Base-by-base conservation (phyloP, 2,797 vertebrate genomes). In the Schizothorax lantsangensis region DNA sequence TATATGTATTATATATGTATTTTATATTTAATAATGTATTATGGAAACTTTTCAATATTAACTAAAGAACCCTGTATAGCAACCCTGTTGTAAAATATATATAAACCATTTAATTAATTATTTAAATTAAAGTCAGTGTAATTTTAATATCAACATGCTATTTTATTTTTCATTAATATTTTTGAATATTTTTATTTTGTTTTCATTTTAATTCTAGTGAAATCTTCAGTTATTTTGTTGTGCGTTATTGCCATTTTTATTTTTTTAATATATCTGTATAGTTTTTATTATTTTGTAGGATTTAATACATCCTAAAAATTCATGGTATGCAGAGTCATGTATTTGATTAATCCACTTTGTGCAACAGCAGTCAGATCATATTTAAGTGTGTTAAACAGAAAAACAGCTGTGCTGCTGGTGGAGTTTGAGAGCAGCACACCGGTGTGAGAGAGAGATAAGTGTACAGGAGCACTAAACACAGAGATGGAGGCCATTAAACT, bases 401-500 rank as follows among this genome's bases (percentile, higher is more conserved):
- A 71, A 52, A 15, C 33, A 30, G 66, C 64, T 1, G 11, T 36
- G 12, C 11, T 12, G 7, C 0, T 81, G 79, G 80, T 69, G 43
- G 23, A 80, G 30, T 52, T 17, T 17, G 47, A 49, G 15, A 19
- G 45, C 19, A 54, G 33, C 26, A 64, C 40, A 80, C 59, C 19
- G 57, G 81, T 62, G 81, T 11, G 38, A 73, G 49, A 75, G 79
- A 83, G 47, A 85, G 47, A 87, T 74, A 87, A 90, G 74, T 75
- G 84, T 68, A 11, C 2, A 82, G 62, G 49, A 59, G 30, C 72
- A 81, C 83, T 90, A 83, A 87, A 79, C 79, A 69, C 62, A 57
- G 71, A 59, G 74, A 43, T 40, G 62, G 80, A 84, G 75, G 54
- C 47, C 66, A 89, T 89, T 88, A 88, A 88, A 84, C 64, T 7